Base-by-base conservation (phyloP, 2,113 vertebrate genomes). In the Syngnathus scovelli region DNA sequence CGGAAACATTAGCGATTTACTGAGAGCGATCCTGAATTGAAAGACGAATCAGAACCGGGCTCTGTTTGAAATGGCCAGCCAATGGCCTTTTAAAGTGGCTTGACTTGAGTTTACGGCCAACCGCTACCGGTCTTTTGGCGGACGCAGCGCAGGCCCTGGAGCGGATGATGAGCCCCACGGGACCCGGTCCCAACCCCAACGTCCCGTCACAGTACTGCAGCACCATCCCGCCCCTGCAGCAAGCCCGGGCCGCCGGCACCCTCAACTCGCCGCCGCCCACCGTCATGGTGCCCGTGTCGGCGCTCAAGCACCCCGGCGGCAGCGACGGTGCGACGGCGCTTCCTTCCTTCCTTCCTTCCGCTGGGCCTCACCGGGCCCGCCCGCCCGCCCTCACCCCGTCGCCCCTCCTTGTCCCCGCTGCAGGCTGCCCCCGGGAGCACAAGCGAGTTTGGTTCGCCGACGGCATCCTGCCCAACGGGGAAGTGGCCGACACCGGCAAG, bases 361-460 rank as follows among this genome's bases (percentile, higher is more conserved):
- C 6, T 5, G 27, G 27, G 27, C 3, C 3, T 33, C 27, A 33
- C 27, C 27, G 27, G 27, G 27, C 27, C 27, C 2, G 27, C 27
- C 27, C 27, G 27, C 27, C 27, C 27, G 27, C 27, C 27, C 27
- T 33, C 27, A 33, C 27, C 27, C 3, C 27, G 27, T 33, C 27
- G 27, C 27, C 27, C 27, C 27, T 33, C 27, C 27, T 37, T 70
- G 5, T 48, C 37, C 39, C 18, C 44, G 36, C 66, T 15, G 46
- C 75, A 98, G 96, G 89, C 46, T 92, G 89, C 64, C 88, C 92
- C 62, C 92, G 89, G 70, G 95, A 98, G 59, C 93, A 95, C 76
- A 96, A 91, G 83, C 93, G 94, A 11, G 96, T 98, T 41, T 97
- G 95, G 95, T 98, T 98, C 84, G 96, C 96, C 33, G 96, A 98